These are phyloP conservation scores for Alligator sinensis DNA, from an alignment of 2,113 vertebrate species.

Conservation along the genomic window DNA sequence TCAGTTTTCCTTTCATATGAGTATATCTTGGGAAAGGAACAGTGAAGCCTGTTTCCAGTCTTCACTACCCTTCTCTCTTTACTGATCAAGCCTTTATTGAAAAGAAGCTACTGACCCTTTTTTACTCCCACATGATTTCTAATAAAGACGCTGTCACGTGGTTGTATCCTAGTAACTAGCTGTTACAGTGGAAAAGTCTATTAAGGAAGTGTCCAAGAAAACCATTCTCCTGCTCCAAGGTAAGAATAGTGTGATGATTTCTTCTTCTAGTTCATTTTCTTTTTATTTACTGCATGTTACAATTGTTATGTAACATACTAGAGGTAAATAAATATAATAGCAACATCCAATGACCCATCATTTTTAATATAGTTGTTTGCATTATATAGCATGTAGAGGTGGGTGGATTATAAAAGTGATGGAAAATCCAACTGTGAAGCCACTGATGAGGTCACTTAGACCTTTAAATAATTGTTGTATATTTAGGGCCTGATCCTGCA, in stretches of 20 bases:
- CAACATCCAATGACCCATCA: neutral
- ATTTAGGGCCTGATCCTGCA: neutral
- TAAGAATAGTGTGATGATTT: constrained; percentile 39
- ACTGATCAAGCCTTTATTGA: constrained; percentile 50
- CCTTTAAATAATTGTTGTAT: neutral
- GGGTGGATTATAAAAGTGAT: neutral
- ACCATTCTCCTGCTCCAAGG: neutral
- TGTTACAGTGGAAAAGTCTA: constrained; percentile 42
- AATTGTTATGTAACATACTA: neutral
- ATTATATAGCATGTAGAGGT: neutral
- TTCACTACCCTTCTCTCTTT: constrained; percentile 48
- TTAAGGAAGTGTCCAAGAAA: constrained; percentile 50
- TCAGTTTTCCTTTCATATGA: constrained; percentile 4
- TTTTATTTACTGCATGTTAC: constrained; percentile 31
- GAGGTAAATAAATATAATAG: neutral
- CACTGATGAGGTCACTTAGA: neutral
- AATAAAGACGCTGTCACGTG: constrained; percentile 47
- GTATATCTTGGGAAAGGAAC: constrained; percentile 49
- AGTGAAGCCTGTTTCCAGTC: constrained; percentile 23
- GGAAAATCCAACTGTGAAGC: neutral
- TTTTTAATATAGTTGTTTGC: neutral
- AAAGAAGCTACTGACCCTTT: constrained; percentile 61
- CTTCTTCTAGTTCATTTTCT: neutral
- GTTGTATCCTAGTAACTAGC: constrained; percentile 52
- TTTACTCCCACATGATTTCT: constrained; percentile 58